Base-by-base conservation (phyloP, 1,140 invertebrate species). In the Neodiprion fabricii region DNA sequence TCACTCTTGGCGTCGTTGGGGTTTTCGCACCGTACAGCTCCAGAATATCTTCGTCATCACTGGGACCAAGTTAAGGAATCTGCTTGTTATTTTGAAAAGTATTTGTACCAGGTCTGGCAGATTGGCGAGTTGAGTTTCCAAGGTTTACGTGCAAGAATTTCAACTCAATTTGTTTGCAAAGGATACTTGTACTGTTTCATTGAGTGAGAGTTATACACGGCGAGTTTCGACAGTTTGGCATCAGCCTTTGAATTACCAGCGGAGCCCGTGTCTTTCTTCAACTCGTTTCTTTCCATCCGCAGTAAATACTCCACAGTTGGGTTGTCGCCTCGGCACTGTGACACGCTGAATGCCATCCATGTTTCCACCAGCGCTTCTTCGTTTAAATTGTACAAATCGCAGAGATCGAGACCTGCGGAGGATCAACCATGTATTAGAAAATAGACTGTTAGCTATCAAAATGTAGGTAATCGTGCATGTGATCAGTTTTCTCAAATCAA, bases 281-380 rank as follows among this genome's bases (percentile, higher is more conserved):
- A 78, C 61, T 81, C 72, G 66, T 74, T 67, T 7, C 77, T 66
- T 71, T 87, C 81, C 78, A 89, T 78, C 70, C 86, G 74, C 21
- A 75, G 72, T n/a, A 89, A 78, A 53, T 73, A 70, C 67, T 84
- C 68, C n/a, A 87, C 2, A 28, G 86, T 85, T 7, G 82, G 84
- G 68, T 84, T 77, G 68, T 83, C 81, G 48, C 76, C 79, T 12
- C 79, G 71, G 48, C 81, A 76, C 17, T 82, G 74, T 17, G 81
- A 79, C 14, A 84, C 69, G 48, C 82, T 82, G 73, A 82, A 89
- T 14, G 84, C 85, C 50, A 88, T 73, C 88, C 88, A 89, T 65
- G 80, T 81, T 75, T 89, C 86, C 0, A 87, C 78, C 77, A 89
- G 83, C 68, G 82, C 81, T 72, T 89, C 88, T 76, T 82, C 82